Evolutionary conservation across 2,888 invertebrate species (phyloP).

Genomic region (Yponomeuta sedellus): DNA sequence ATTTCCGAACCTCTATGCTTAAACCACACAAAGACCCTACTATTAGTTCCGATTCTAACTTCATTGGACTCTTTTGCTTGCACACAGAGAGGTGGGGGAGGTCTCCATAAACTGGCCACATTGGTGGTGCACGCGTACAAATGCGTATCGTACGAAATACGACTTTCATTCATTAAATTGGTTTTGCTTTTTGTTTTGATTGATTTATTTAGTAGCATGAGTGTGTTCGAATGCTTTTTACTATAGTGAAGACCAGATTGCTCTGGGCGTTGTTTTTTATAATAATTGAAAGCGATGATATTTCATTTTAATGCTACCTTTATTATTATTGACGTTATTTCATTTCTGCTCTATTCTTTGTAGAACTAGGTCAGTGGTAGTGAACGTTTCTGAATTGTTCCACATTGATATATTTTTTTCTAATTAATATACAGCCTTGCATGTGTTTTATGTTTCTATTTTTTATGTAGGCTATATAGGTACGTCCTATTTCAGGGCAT

Average conservation of each 20-base stretch:
- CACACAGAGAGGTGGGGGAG: slow-evolving; percentile 29
- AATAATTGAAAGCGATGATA: background rate
- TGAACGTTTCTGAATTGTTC: background rate
- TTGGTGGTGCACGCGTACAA: slow-evolving; percentile 29
- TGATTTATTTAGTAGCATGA: slow-evolving; percentile 1
- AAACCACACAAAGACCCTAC: slow-evolving; percentile 35
- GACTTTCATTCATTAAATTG: slow-evolving; percentile 43
- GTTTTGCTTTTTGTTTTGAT: slow-evolving; percentile 10
- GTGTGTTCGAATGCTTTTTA: background rate
- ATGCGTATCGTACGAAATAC: slow-evolving; percentile 39
- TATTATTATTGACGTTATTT: background rate
- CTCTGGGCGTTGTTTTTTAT: background rate
- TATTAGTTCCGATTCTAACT: slow-evolving; percentile 32
- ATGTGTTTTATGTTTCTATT: no score
- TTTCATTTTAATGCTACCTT: background rate
- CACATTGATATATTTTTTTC: no score
- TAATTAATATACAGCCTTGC: no score
- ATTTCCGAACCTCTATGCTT: slow-evolving; percentile 54
- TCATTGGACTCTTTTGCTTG: slow-evolving; percentile 25
- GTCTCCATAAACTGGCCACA: slow-evolving; percentile 36
- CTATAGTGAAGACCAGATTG: slow-evolving; percentile 1
- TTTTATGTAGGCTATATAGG: no score
- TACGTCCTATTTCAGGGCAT: no score
- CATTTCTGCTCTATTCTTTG: background rate
- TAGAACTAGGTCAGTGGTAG: background rate